These are phyloP conservation scores for Actias luna DNA, from an alignment of 2,888 invertebrate genomes.

Conservation along the genomic window DNA sequence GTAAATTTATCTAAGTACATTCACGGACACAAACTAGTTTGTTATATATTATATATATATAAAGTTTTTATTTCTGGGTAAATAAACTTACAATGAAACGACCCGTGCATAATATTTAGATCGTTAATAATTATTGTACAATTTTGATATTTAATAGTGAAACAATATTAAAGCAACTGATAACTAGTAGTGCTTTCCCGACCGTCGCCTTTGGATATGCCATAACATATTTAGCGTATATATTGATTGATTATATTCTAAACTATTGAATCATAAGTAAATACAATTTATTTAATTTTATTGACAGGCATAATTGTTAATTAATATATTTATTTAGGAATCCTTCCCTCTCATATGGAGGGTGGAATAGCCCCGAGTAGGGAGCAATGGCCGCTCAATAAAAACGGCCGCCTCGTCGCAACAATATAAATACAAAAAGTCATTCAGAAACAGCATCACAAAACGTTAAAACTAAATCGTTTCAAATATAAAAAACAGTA, in stretches of 20 bases:
- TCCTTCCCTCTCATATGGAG: no score
- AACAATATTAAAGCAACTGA: slow-evolving; percentile 67
- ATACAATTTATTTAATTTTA: no score
- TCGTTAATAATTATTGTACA: slow-evolving; percentile 42
- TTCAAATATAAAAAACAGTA: slow-evolving; percentile 45
- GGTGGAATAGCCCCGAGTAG: no score
- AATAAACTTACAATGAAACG: slow-evolving; percentile 22
- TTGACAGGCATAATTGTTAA: no score
- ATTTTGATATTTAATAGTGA: slow-evolving; percentile 67
- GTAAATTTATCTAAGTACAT: background rate
- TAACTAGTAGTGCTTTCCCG: no score
- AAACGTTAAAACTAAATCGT: slow-evolving; percentile 50
- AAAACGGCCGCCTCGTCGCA: slow-evolving; percentile 47
- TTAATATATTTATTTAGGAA: no score
- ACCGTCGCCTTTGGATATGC: no score
- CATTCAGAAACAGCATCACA: slow-evolving; percentile 65
- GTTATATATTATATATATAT: background rate
- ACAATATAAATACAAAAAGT: slow-evolving; percentile 53
- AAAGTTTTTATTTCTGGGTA: slow-evolving; percentile 14
- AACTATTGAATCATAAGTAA: no score
- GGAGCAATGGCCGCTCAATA: slow-evolving; percentile 46
- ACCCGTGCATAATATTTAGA: slow-evolving; percentile 19
- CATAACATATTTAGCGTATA: no score
- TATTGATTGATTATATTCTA: no score
- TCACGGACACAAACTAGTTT: background rate